Evolutionary conservation across 2,797 vertebrate genomes (phyloP).

Genomic region (Ctenochaetus hawaiiensis): DNA sequence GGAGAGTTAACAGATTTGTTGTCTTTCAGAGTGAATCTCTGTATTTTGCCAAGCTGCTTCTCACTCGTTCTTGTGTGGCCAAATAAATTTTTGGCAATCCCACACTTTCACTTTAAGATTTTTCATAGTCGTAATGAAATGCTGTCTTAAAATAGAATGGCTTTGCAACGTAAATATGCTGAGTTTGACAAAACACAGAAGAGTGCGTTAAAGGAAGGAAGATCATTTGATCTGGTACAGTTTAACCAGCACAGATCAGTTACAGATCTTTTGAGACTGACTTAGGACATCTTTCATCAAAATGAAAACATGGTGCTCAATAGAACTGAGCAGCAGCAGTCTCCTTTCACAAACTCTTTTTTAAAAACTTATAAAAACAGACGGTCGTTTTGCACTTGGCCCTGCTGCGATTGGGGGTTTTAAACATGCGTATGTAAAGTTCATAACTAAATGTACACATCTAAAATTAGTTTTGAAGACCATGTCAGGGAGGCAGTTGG

Average conservation of each 20-base stretch:
- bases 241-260: neutral
- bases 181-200: neutral
- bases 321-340: no score
- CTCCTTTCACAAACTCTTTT: neutral
- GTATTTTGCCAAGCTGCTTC: neutral
- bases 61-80: neutral
- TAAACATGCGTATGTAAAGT: neutral
- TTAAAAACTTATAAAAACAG: neutral
- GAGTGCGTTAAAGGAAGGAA: neutral
- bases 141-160: neutral
- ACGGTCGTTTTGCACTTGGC: neutral
- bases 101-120: neutral
- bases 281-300: no score
- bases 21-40: neutral
- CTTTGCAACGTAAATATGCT: neutral
- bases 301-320: neutral
- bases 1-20: neutral
- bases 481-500: neutral
- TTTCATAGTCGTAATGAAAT: neutral
- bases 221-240: neutral
- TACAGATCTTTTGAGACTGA: neutral
- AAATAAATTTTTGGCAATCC: neutral
- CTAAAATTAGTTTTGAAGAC: neutral
- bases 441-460: neutral
- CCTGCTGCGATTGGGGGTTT: neutral